phyloP scores from a whole-genome alignment of 2,888 invertebrate genomes.

The Cephus spinipes region DNA sequence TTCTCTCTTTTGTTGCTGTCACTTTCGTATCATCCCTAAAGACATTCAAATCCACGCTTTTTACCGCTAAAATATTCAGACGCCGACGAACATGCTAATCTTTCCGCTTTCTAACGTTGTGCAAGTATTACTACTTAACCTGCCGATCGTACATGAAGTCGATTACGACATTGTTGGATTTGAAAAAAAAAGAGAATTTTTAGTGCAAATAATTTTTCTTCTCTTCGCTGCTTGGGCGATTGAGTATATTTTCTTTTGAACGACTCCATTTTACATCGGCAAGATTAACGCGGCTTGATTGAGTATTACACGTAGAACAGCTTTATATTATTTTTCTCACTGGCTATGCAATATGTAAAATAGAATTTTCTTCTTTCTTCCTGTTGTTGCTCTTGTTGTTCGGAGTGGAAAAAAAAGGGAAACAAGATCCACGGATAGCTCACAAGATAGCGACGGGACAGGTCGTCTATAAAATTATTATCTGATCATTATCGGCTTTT shows the following conservation, averaged over 20 bases:
- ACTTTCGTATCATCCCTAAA: constrained; percentile 17
- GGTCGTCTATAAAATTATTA: constrained; percentile 40
- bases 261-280: not conserved
- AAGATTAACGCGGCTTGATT: not conserved
- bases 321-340: constrained; percentile 33
- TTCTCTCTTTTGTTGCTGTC: not conserved
- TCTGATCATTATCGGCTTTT: constrained; percentile 31
- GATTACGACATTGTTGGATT: not conserved
- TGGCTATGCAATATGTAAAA: constrained; percentile 53
- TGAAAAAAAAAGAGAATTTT: not conserved
- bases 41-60: constrained; percentile 31
- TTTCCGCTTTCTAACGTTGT: constrained; percentile 24
- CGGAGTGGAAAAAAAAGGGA: constrained; percentile 38
- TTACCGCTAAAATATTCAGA: constrained; percentile 31
- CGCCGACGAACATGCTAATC: constrained; percentile 16
- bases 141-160: not conserved
- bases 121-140: constrained; percentile 21
- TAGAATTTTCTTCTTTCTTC: constrained; percentile 42
- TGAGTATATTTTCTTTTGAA: not conserved
- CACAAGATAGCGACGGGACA: constrained; percentile 43
- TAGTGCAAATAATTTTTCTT: not conserved
- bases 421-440: constrained; percentile 31
- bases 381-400: constrained; percentile 22
- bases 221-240: not conserved
- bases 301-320: constrained; percentile 8